phyloP scores from a whole-genome alignment of 2,113 vertebrate genomes.

The Oreochromis tanganicae region DNA sequence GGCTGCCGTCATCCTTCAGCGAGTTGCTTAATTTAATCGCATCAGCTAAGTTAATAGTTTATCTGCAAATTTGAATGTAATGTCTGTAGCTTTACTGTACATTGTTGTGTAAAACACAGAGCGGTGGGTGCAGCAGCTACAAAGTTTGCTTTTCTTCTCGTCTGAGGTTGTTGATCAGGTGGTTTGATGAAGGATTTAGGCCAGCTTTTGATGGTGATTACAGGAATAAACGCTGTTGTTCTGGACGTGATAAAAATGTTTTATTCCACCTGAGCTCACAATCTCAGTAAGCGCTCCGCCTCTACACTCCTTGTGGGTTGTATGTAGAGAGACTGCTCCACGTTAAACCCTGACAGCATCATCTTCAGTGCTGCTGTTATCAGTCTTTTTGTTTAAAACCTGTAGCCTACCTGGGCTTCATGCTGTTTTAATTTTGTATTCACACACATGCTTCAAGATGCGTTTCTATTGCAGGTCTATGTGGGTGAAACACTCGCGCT shows the following conservation, averaged over 20 bases:
- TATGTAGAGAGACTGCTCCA: not conserved
- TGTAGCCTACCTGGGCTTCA: not conserved
- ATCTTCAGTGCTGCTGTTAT: not conserved
- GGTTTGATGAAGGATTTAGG: not conserved
- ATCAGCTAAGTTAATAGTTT: not conserved
- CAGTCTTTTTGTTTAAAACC: not conserved
- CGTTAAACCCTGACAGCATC: not conserved
- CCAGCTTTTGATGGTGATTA: not conserved
- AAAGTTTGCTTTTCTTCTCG: fast-evolving
- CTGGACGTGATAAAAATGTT: not conserved
- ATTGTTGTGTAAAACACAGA: not conserved
- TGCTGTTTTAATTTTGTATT: not conserved
- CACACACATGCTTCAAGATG: not conserved
- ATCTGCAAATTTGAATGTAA: not conserved
- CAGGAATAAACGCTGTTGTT: not conserved
- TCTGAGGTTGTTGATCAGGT: not conserved
- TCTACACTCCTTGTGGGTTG: not conserved
- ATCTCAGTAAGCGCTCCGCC: not conserved
- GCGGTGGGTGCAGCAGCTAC: not conserved
- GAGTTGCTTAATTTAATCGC: not conserved
- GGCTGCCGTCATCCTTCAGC: not conserved
- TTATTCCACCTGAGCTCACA: not conserved
- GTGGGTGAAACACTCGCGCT: not conserved
- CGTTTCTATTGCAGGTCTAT: not conserved
- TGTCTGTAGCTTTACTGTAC: not conserved